A percentile compares a stretch with the other conserved stretches of the same genome.
These are phyloP conservation scores for Papilio machaon DNA, from an alignment of 1,140 invertebrate genomes.

Conservation along the genomic window DNA sequence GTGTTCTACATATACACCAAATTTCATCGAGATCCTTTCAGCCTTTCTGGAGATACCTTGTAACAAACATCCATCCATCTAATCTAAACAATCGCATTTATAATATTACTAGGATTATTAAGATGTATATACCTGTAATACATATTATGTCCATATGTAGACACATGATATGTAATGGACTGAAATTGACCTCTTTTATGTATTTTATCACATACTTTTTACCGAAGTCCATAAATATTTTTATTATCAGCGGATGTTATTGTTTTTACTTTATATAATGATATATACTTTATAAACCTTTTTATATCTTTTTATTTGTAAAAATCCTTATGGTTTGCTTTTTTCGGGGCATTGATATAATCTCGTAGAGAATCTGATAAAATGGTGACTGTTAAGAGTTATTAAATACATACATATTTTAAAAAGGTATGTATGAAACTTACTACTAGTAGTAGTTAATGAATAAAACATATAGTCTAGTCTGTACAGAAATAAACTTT, in stretches of 20 bases:
- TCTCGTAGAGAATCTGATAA: neutral
- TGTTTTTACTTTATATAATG: neutral
- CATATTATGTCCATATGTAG: neutral
- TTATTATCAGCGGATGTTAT: neutral
- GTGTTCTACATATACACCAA: no score
- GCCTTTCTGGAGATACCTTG: no score
- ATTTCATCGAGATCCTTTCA: no score
- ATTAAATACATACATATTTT: neutral
- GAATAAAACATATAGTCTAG: neutral
- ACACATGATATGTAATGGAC: neutral
- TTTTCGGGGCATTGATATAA: neutral
- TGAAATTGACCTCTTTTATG: neutral
- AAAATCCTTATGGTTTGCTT: neutral
- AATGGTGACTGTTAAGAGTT: neutral
- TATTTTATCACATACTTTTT: neutral
- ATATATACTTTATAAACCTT: neutral
- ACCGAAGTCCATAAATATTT: neutral
- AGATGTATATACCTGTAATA: neutral
- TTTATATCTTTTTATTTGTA: neutral
- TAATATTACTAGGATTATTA: no score
- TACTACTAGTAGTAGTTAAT: neutral
- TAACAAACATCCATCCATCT: no score
- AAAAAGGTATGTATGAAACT: neutral
- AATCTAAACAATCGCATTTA: no score
- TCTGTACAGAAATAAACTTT: slow-evolving; percentile 7